Evolutionary conservation across 2,888 invertebrate species (phyloP), one percentile per base, ranked within the genome.

Genomic region (Peribatodes rhomboidaria): DNA sequence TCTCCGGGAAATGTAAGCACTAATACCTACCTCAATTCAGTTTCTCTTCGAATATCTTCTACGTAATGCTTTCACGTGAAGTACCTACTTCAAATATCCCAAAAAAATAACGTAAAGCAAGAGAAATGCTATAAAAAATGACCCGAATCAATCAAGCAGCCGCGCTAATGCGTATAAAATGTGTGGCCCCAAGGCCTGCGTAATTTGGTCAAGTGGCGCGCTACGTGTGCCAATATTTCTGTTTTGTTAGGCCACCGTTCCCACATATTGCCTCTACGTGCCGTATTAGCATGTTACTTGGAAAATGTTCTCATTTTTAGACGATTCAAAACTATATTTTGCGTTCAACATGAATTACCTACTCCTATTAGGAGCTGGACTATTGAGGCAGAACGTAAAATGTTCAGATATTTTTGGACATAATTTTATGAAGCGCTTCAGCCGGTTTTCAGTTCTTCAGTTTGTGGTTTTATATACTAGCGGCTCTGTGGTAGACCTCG

Each of bases 171-270:
- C 67, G 68, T 54, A 61, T 68, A 63, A 68, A 67, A 68, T 65
- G 63, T 65, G 54, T 55, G 42, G 16, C 53, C 27, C 50, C 62
- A 47, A 58, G 61, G 42, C 59, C 62, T 49, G 10, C 53, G 63
- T 68, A 72, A 72, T 70, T 72, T 72, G 72, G 72, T 68, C 69
- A 70, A 68, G 69, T 67, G 55, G 55, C 41, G 11, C 44, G 37
- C 49, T 69, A 73, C 75, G 75, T 73, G 75, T 42, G 65, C 70
- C 72, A 72, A 75, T 73, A 75, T 73, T 70, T 72, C 66, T 70
- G 71, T 72, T 70, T 70, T 71, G 72, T 71, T 70, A 72, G 68
- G 69, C 58, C 68, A 49, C 65, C 63, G 60, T 67, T 65, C 68
- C 57, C 67, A 27, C 58, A 68, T 75, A 73, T 73, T 72, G 69